These are phyloP conservation scores for Planococcus citri DNA, from an alignment of 1,140 invertebrate species.

Conservation along the genomic window DNA sequence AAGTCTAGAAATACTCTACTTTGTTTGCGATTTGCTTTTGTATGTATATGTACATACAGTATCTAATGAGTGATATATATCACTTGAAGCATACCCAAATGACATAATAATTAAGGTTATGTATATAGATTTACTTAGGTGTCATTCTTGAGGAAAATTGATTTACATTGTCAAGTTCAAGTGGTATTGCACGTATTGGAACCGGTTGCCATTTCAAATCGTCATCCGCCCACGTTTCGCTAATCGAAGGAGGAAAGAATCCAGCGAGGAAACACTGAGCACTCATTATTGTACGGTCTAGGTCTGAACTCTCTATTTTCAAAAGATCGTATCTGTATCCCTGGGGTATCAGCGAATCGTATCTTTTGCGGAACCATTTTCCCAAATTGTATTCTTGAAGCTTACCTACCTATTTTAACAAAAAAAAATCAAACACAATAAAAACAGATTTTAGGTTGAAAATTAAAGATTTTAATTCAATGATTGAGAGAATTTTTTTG, in stretches of 20 bases:
- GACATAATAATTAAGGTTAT: too few species aligned
- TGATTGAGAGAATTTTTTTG: too few species aligned
- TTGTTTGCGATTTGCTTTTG: too few species aligned
- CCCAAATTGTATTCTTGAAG: constrained; percentile 63
- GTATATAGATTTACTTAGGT: too few species aligned
- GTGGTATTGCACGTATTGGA: constrained; percentile 65
- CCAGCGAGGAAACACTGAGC: constrained; percentile 72
- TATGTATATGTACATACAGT: too few species aligned
- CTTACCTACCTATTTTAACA: constrained; percentile 55
- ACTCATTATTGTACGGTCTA: constrained; percentile 84
- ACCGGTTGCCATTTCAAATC: constrained; percentile 59
- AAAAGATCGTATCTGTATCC: constrained; percentile 47
- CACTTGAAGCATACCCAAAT: too few species aligned
- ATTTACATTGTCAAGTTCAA: constrained; percentile 48
- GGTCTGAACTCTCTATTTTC: constrained; percentile 63
- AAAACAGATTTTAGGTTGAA: too few species aligned
- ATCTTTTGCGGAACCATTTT: constrained; percentile 42
- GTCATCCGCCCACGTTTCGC: constrained; percentile 57
- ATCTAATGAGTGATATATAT: too few species aligned
- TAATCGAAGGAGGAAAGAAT: constrained; percentile 57
- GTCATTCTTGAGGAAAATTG: too few species aligned
- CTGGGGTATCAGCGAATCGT: constrained; percentile 40
- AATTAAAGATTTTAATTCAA: too few species aligned
- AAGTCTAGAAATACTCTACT: too few species aligned
- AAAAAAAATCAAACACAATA: too few species aligned